A percentile compares a stretch with the other conserved stretches of the same genome.
phyloP scores from a whole-genome alignment of 2,797 vertebrate genomes.

The Sphaeramia orbicularis region DNA sequence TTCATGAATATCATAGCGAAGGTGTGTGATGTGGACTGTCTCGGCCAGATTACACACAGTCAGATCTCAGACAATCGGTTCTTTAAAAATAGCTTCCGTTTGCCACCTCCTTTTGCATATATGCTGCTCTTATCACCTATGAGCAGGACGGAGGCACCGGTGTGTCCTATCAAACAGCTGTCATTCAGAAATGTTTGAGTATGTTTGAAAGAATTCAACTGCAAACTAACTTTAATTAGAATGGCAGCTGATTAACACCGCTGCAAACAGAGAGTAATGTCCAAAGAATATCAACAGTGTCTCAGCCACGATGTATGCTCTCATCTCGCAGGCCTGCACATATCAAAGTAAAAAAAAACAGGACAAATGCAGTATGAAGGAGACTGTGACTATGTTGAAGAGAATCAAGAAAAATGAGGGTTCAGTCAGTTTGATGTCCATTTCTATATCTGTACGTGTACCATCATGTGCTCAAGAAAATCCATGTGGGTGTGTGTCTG shows the following conservation, averaged over 20 bases:
- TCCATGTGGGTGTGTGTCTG: constrained; percentile 30
- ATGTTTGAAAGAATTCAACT: constrained; percentile 71
- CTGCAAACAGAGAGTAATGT: constrained; percentile 53
- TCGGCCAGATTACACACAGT: constrained; percentile 55
- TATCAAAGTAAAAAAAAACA: constrained; percentile 36
- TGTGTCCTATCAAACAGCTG: constrained; percentile 66
- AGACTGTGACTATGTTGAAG: constrained; percentile 14
- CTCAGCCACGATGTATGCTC: constrained; percentile 23
- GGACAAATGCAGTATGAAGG: constrained; percentile 24
- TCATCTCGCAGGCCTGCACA: constrained; percentile 24
- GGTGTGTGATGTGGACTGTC: constrained; percentile 53
- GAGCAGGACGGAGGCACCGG: constrained; percentile 62
- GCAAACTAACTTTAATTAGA: constrained; percentile 78
- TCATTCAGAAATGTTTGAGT: constrained; percentile 75
- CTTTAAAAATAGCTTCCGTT: constrained; percentile 54
- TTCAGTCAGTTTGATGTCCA: constrained; percentile 21
- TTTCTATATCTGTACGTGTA: background rate
- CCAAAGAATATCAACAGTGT: constrained; percentile 61
- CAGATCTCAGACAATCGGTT: constrained; percentile 54
- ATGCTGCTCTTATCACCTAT: constrained; percentile 69
- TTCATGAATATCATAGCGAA: constrained; percentile 67
- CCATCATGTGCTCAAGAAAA: constrained; percentile 12
- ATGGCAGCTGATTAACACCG: constrained; percentile 66
- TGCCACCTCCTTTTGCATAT: constrained; percentile 32
- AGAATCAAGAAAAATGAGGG: constrained; percentile 10